These are phyloP conservation scores for cattle (Bos taurus) DNA, from an alignment of 2,113 vertebrate genomes.

Conservation along the genomic window DNA sequence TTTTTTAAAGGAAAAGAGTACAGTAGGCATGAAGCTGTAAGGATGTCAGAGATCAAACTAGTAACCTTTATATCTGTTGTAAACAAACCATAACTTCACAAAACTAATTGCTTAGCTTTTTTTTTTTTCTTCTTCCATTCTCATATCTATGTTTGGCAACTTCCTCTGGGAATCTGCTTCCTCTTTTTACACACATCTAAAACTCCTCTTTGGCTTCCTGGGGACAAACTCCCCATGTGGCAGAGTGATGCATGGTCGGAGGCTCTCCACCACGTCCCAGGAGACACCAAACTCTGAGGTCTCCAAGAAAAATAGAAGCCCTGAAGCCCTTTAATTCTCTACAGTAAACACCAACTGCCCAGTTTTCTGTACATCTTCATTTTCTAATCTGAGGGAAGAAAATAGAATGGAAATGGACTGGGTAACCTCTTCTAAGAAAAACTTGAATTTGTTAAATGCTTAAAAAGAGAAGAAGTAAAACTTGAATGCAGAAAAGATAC, in stretches of 20 bases:
- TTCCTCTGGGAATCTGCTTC: slow-evolving; percentile 42
- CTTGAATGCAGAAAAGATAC: slow-evolving; percentile 38
- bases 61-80: not conserved
- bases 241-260: not conserved
- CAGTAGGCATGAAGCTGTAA: not conserved
- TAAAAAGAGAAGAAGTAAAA: slow-evolving; percentile 11
- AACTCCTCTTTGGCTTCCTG: not conserved
- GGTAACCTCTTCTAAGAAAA: slow-evolving; percentile 28
- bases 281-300: not conserved
- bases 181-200: not conserved
- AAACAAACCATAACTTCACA: not conserved
- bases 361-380: not conserved
- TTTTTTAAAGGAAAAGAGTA: not conserved
- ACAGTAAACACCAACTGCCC: not conserved
- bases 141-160: not conserved
- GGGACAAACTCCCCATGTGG: not conserved
- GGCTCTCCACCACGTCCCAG: not conserved
- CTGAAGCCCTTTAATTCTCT: not conserved
- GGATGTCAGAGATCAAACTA: not conserved
- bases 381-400: not conserved
- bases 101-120: not conserved
- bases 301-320: not conserved
- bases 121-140: not conserved
- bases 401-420: not conserved
- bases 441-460: not conserved